phyloP scores from a whole-genome alignment of 2,797 vertebrate genomes.

The Adrianichthys oophorus region DNA sequence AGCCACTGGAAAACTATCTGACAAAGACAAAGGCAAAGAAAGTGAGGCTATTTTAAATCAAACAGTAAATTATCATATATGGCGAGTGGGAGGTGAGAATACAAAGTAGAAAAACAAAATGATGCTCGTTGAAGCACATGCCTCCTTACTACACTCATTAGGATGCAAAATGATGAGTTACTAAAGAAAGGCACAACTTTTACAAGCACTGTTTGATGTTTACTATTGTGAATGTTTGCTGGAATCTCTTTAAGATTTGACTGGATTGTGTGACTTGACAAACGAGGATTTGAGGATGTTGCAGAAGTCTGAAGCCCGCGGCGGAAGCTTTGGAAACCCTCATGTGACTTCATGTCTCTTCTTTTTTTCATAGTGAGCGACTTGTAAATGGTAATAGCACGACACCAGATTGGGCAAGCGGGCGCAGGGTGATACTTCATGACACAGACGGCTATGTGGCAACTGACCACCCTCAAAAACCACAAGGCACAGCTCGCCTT shows the following conservation, averaged over 20 bases:
- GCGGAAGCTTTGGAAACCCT: slow-evolving; percentile 36
- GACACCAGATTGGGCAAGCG: slow-evolving; percentile 27
- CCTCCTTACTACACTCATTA: slow-evolving; percentile 46
- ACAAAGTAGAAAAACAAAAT: slow-evolving; percentile 39
- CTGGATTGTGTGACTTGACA: slow-evolving; percentile 1
- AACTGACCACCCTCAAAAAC: slow-evolving; percentile 46
- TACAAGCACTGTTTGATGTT: slow-evolving; percentile 19
- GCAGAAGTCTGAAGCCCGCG: slow-evolving; percentile 11
- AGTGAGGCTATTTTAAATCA: slow-evolving; percentile 21
- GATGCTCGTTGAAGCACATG: slow-evolving; percentile 40
- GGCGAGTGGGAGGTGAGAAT: slow-evolving; percentile 38
- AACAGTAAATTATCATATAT: slow-evolving; percentile 43
- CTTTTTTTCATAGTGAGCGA: slow-evolving; percentile 22
- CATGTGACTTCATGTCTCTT: slow-evolving; percentile 44
- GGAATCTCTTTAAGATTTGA: background rate
- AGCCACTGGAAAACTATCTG: slow-evolving; percentile 41
- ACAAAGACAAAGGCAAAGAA: slow-evolving; percentile 11
- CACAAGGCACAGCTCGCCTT: slow-evolving; percentile 59
- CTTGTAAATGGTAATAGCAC: slow-evolving; percentile 40
- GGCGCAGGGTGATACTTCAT: slow-evolving; percentile 17
- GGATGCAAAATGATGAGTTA: slow-evolving; percentile 44
- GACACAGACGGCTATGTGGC: slow-evolving; percentile 28
- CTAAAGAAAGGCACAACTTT: slow-evolving; percentile 30
- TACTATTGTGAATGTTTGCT: slow-evolving; percentile 4
- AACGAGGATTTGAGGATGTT: slow-evolving; percentile 18